Conservation (phyloP, 2,888 invertebrate species). For the Athrips mouffetella region DNA sequence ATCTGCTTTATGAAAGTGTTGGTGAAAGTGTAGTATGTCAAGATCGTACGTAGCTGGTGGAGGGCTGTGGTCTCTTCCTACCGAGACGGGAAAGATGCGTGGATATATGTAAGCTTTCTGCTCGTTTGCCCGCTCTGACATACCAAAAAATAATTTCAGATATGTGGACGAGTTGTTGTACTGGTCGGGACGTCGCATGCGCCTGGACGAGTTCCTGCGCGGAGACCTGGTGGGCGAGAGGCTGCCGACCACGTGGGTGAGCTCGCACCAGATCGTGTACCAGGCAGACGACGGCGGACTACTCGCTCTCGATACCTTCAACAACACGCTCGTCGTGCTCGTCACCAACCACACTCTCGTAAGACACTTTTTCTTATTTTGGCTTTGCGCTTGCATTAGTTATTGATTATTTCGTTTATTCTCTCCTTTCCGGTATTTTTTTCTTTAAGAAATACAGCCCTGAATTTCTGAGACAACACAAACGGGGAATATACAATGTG, state of each 20-base stretch:
- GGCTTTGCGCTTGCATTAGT: no score
- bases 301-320: constrained; percentile 86
- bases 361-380: constrained; percentile 62
- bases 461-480: no score
- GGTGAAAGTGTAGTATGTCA: no score
- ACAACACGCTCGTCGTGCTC: constrained; percentile 86
- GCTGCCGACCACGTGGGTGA: constrained; percentile 89
- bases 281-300: constrained; percentile 92
- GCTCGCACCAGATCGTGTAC: constrained; percentile 89
- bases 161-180: constrained; percentile 93
- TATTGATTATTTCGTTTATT: no score
- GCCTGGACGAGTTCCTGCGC: constrained; percentile 89
- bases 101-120: no score
- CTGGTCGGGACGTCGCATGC: constrained; percentile 92
- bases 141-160: constrained; percentile 65
- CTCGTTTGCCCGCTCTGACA: no score
- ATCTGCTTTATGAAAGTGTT: background rate
- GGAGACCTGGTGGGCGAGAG: constrained; percentile 85
- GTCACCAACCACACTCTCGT: constrained; percentile 93
- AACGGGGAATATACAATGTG: no score
- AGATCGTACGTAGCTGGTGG: no score
- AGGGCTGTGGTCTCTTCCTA: no score
- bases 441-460: no score
- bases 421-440: no score
- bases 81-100: no score